Evolutionary conservation across 2,888 invertebrate species (phyloP).

Genomic region (Dichetophora obliterata): DNA sequence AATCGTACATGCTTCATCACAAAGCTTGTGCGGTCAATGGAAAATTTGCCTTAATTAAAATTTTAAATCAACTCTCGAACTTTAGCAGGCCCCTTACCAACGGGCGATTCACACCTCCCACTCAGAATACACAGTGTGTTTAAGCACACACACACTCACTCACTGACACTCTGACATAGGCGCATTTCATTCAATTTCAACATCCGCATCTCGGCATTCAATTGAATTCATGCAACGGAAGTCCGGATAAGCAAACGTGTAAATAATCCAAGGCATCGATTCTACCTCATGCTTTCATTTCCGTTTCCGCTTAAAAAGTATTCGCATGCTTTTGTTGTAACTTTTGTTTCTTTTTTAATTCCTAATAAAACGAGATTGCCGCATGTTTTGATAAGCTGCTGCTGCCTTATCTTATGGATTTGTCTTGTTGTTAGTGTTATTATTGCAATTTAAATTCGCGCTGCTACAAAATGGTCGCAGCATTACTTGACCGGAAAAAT

Average conservation of each 20-base stretch:
- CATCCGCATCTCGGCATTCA: not conserved
- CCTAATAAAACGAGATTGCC: not conserved
- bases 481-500: too few species aligned
- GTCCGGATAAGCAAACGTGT: slow-evolving; percentile 6
- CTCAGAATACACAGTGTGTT: not conserved
- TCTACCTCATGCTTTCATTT: slow-evolving; percentile 30
- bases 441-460: not conserved
- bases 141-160: not conserved
- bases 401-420: too few species aligned
- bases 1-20: not conserved
- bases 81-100: not conserved
- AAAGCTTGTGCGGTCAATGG: slow-evolving; percentile 35
- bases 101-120: not conserved
- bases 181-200: not conserved
- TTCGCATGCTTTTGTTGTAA: slow-evolving; percentile 5
- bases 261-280: slow-evolving; percentile 21
- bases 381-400: not conserved
- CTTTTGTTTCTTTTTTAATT: not conserved
- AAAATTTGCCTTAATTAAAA: slow-evolving; percentile 41
- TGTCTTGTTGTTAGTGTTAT: not conserved
- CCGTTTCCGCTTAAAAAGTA: slow-evolving; percentile 13
- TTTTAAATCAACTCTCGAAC: slow-evolving; percentile 40
- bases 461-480: too few species aligned
- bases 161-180: not conserved
- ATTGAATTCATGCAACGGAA: not conserved